Percentiles rank a stretch among this genome's conserved stretches.
phyloP scores from a whole-genome alignment of 2,113 vertebrate species.

The Balaenoptera acutorostrata region DNA sequence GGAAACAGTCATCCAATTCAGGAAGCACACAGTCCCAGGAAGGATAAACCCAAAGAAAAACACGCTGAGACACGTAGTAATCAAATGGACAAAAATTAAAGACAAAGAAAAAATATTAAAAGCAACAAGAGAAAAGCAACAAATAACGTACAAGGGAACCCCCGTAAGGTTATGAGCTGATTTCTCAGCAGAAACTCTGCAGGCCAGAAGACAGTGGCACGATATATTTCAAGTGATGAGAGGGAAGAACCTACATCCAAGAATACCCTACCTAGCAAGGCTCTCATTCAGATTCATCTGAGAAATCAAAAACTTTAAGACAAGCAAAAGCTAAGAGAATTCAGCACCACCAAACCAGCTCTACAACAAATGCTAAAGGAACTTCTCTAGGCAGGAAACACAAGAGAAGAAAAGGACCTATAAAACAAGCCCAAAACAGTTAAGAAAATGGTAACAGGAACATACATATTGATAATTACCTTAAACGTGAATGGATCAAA shows the following conservation, averaged over 20 bases:
- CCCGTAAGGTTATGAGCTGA: background rate
- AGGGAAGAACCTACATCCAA: background rate
- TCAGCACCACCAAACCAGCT: background rate
- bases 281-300: background rate
- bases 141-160: background rate
- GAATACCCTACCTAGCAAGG: background rate
- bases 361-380: too few relatives aligned
- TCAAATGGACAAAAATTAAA: background rate
- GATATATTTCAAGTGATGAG: too few relatives aligned
- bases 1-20: background rate
- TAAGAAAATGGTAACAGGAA: too few relatives aligned
- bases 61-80: background rate
- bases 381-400: too few relatives aligned
- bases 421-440: too few relatives aligned
- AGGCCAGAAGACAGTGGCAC: background rate
- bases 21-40: background rate
- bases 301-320: background rate
- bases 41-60: background rate
- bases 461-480: too few relatives aligned
- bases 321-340: background rate
- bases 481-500: too few relatives aligned
- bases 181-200: background rate
- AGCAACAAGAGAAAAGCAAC: background rate
- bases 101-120: background rate
- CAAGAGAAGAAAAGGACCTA: too few relatives aligned